A percentile compares a stretch with the other conserved stretches of the same genome.
Conservation (phyloP, 2,888 invertebrate genomes). For the Eristalis arbustorum region DNA sequence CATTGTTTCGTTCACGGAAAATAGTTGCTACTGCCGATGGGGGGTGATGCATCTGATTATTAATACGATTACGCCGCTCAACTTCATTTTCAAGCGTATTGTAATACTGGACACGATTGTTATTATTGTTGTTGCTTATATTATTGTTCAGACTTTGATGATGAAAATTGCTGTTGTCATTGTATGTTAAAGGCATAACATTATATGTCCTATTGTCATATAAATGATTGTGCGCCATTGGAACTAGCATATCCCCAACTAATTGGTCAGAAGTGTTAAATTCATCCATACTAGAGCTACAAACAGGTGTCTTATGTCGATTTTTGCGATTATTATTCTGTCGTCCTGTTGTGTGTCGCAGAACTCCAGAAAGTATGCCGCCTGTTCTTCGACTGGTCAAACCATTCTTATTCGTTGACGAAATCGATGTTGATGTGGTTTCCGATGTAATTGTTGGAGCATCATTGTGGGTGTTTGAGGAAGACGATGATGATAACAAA, state of each 20-base stretch:
- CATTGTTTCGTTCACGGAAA: conserved; percentile 76
- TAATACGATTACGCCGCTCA: conserved; percentile 79
- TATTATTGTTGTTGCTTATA: conserved; percentile 69
- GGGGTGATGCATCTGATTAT: conserved; percentile 77
- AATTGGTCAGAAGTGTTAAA: conserved; percentile 73
- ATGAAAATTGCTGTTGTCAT: conserved; percentile 72
- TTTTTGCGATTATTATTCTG: conserved; percentile 69
- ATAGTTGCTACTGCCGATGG: conserved; percentile 76
- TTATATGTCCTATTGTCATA: conserved; percentile 77
- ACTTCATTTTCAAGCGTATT: conserved; percentile 79
- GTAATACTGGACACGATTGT: conserved; percentile 74
- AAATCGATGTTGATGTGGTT: conserved; percentile 69
- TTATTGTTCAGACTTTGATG: conserved; percentile 71
- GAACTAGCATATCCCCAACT: conserved; percentile 73
- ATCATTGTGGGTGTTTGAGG: conserved; percentile 75
- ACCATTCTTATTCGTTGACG: conserved; percentile 72
- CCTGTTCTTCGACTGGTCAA: conserved; percentile 56
- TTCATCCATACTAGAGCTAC: conserved; percentile 71
- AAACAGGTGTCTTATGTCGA: conserved; percentile 55
- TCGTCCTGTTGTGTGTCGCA: conserved; percentile 73
- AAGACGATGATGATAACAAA: conserved; percentile 78
- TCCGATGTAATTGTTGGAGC: conserved; percentile 76
- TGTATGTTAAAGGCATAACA: conserved; percentile 77
- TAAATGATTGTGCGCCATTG: conserved; percentile 75
- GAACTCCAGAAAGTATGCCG: conserved; percentile 72